Percentiles rank a stretch among this genome's conserved stretches.
These are phyloP conservation scores for Boloria euphrosyne DNA, from an alignment of 2,888 invertebrate species.

Conservation along the genomic window DNA sequence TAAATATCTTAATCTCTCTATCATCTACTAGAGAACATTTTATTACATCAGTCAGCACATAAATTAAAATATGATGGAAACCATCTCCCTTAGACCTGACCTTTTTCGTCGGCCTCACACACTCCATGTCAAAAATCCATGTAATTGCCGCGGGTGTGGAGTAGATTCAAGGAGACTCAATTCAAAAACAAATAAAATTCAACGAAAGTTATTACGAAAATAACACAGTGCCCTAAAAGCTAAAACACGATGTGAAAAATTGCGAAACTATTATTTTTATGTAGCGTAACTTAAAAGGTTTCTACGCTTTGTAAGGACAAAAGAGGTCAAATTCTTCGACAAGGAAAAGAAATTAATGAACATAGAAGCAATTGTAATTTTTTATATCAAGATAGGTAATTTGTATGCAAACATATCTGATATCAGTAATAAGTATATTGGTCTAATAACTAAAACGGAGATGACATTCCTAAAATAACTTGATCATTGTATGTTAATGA, in stretches of 20 bases:
- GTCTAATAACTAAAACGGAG: background rate
- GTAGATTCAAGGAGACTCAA: constrained; percentile 21
- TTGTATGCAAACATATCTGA: too few species aligned
- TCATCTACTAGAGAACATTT: too few species aligned
- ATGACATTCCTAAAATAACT: constrained; percentile 13
- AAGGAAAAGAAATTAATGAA: too few species aligned
- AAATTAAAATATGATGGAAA: background rate
- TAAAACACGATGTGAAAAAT: background rate
- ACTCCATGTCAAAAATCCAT: constrained; percentile 22
- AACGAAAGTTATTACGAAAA: background rate
- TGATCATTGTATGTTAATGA: constrained; percentile 23
- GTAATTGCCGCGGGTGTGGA: constrained; percentile 18
- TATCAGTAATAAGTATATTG: too few species aligned
- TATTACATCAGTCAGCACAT: too few species aligned
- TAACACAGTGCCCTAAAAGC: background rate
- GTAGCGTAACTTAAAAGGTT: too few species aligned
- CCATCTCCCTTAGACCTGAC: constrained; percentile 11
- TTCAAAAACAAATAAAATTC: constrained; percentile 5
- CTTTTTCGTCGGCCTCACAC: constrained; percentile 23
- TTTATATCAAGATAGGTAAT: too few species aligned
- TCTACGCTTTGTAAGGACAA: too few species aligned
- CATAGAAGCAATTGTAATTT: too few species aligned
- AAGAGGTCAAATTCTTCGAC: too few species aligned
- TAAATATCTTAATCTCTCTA: too few species aligned
- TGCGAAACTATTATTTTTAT: background rate